Conservation (phyloP, 2,888 invertebrate genomes). For the Drosophila pseudotakahashii region DNA sequence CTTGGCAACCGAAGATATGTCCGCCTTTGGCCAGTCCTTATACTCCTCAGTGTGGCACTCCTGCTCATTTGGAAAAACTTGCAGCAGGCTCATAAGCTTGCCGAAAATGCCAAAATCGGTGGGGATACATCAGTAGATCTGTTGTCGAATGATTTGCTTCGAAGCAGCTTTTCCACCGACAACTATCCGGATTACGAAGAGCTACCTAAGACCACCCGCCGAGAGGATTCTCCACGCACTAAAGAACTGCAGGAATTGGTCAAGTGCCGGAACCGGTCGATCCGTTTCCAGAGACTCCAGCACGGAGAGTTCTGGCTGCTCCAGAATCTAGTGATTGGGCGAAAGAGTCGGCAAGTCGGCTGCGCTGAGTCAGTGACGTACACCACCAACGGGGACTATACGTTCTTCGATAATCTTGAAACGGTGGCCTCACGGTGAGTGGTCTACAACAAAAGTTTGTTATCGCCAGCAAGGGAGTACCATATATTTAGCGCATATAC, state of each 20-base stretch:
- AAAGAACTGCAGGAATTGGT: conserved; percentile 59
- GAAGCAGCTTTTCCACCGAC: not conserved
- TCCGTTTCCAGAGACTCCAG: conserved; percentile 66
- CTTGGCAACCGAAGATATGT: conserved; percentile 23
- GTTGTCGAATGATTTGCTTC: not conserved
- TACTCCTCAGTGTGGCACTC: conserved; percentile 10
- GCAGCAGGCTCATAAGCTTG: not conserved
- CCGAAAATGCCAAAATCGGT: not conserved
- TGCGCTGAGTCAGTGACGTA: conserved; percentile 88
- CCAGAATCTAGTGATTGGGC: conserved; percentile 86
- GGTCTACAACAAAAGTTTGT: conserved; percentile 6
- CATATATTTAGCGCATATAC: too few relatives aligned
- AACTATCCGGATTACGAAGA: not conserved
- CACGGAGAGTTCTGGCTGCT: conserved; percentile 85
- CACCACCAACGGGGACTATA: conserved; percentile 88
- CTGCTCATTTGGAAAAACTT: conserved; percentile 43
- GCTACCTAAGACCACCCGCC: not conserved
- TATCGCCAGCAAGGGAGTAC: not conserved
- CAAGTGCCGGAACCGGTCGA: conserved; percentile 63
- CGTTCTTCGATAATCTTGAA: conserved; percentile 88
- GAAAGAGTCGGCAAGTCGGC: conserved; percentile 83
- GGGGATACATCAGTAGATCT: too few relatives aligned
- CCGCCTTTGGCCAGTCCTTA: conserved; percentile 24
- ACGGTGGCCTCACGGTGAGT: conserved; percentile 85
- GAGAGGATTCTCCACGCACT: conserved; percentile 36